phyloP scores from a whole-genome alignment of 2,797 vertebrate species.

The Halcyon smyrnensis region DNA sequence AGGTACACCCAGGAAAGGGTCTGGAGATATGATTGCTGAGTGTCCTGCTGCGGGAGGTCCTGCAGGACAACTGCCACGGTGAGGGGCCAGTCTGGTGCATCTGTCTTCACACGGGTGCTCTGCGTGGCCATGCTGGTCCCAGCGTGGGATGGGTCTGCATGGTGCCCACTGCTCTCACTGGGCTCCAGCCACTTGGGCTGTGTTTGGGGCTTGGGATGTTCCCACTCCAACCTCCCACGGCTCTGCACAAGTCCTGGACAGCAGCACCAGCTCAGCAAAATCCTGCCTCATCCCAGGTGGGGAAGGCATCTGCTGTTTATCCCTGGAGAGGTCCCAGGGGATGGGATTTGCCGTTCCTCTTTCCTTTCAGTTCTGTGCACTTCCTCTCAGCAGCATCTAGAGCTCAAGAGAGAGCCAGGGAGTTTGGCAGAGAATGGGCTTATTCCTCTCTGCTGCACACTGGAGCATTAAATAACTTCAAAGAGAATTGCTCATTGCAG shows the following conservation, averaged over 20 bases:
- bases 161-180: not conserved
- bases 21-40: not conserved
- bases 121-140: not conserved
- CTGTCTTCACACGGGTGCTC: not conserved
- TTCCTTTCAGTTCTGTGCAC: not conserved
- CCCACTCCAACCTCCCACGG: not conserved
- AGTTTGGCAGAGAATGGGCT: accelerated
- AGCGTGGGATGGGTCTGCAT: accelerated
- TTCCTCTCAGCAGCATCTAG: not conserved
- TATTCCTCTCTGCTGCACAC: not conserved
- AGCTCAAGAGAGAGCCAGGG: not conserved
- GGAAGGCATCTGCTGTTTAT: not conserved
- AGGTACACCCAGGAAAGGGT: not conserved
- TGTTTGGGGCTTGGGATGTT: not conserved
- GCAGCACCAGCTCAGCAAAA: not conserved
- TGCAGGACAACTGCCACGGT: accelerated
- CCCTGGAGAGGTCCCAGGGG: not conserved
- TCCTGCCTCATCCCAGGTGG: not conserved
- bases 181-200: not conserved
- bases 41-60: not conserved
- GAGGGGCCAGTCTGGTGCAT: not conserved
- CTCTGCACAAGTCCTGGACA: not conserved
- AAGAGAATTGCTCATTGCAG: not conserved
- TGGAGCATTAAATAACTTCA: not conserved
- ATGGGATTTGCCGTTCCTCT: not conserved